phyloP scores from a whole-genome alignment of 53 echinoderm and acorn worm genomes.

The Astropecten irregularis region DNA sequence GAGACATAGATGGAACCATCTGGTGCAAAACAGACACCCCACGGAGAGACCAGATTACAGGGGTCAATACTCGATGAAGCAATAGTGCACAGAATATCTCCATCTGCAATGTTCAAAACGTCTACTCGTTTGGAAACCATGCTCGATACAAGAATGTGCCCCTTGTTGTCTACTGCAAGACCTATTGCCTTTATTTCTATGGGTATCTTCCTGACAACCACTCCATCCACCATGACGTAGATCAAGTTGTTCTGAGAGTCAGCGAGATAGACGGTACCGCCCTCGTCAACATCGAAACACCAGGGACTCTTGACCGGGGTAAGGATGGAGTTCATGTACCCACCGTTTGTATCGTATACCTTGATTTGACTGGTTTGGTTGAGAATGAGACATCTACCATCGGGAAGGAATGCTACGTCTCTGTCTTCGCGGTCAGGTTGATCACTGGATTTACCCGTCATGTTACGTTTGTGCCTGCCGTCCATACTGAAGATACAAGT shows the following conservation, averaged over 20 bases:
- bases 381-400: constrained; percentile 20
- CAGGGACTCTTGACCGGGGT: constrained; percentile 30
- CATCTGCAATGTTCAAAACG: background rate
- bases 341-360: constrained; percentile 9
- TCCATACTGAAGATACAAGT: constrained; percentile 19
- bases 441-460: constrained; percentile 28
- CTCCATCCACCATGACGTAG: constrained; percentile 5
- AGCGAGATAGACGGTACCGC: constrained; percentile 13
- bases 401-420: constrained; percentile 31
- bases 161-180: constrained; percentile 31
- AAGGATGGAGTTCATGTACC: constrained; percentile 4
- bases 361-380: background rate
- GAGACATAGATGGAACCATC: constrained; percentile 37
- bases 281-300: constrained; percentile 14
- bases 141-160: constrained; percentile 21
- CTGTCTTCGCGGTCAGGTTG: constrained; percentile 25
- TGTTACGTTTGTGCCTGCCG: constrained; percentile 12
- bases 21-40: constrained; percentile 44
- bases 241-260: background rate
- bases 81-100: constrained; percentile 21
- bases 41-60: constrained; percentile 10
- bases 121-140: constrained; percentile 15
- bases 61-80: constrained; percentile 17
- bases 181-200: background rate
- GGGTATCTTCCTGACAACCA: background rate